Base-by-base conservation (phyloP, 1,140 invertebrate genomes). In the Drosophila sulfurigaster region DNA sequence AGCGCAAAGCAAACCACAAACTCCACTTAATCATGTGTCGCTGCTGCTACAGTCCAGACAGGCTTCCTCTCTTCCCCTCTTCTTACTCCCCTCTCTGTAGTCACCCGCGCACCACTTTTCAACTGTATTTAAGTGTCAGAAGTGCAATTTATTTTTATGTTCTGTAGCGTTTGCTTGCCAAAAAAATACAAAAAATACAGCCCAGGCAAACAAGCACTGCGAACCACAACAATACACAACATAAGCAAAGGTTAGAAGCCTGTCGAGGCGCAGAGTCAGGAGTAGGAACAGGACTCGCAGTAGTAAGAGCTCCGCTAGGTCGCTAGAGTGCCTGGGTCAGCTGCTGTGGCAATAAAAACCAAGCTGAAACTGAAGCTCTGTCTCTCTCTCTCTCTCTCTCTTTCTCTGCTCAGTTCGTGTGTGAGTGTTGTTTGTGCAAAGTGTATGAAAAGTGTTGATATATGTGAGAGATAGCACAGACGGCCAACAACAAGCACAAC, bases 81-180 rank as follows among this genome's bases (percentile, higher is more conserved):
- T 16, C 8, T 4, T 25, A 7, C 30, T 38, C 35, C 48, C 20
- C 43, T 7, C 16, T 15, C 30, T n/a, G 3, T 13, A 49, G 7
- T 25, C 15, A 3, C 38, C 71, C 11, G 35, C 32, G n/a, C 74
- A 60, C 60, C 57, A 62, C 79, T 87, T 63, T 78, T 77, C 67
- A 65, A 81, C 81, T 76, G 85, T 88, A 88, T 89, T 89, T 82
- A 88, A 88, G 85, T 88, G 85, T 89, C 85, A 88, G 85, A 88
- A 88, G 85, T 89, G 85, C 85, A 88, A 88, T 88, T 88, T 88
- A 88, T 88, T 88, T 88, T 88, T 88, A 88, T 88, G 85, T 88
- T 88, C 81, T 88, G 77, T 87, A 76, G 82, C 78, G 81, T 80
- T 80, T 82, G 72, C 49, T 68, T 64, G 68, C 65, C 64, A 70